Base-by-base conservation (phyloP, 2,888 invertebrate genomes). In the Tetropium fuscum region DNA sequence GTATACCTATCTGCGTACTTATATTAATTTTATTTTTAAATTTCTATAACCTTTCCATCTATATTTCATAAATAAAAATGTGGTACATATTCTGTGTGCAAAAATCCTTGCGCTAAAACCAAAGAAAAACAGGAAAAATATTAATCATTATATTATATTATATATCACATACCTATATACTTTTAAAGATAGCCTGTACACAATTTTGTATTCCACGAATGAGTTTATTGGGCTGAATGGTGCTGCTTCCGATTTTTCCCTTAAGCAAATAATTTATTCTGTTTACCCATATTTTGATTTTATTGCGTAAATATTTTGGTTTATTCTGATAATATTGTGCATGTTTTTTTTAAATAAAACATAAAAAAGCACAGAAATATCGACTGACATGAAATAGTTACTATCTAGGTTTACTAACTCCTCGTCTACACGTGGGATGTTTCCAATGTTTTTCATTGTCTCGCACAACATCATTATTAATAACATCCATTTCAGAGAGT, bases 111-210 rank as follows among this genome's bases (percentile, higher is more conserved):
- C 1, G 20, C 45, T 15, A 16, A 59, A 61, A 51, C 58, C 7
- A 19, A 60, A 60, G 59, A 51, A 61, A 60, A 65, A 59, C 49
- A 60, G 53, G 51, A 53, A 63, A 55, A 64, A 61, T 55, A 61
- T 60, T 62, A 58, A 49, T 58, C 65, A 66, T 49, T 63, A 58
- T 60, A n/a, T n/a, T n/a, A n/a, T n/a, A n/a, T n/a, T n/a, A n/a
- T n/a, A n/a, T n/a, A n/a, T n/a, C n/a, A n/a, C n/a, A n/a, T n/a
- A n/a, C n/a, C n/a, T n/a, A n/a, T n/a, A n/a, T n/a, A 66, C 63
- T 59, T 53, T 45, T 53, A 63, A 58, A 53, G 53, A 57, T 47
- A 64, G 60, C 45, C 57, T 63, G 64, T 66, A 69, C 64, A 71
- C 64, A 70, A 59, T 61, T 60, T 44, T 3, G 10, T 30, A 27